Percentiles rank a stretch among this genome's conserved stretches.
These are phyloP conservation scores for Alitta virens DNA, from an alignment of 2,888 invertebrate genomes.

Conservation along the genomic window DNA sequence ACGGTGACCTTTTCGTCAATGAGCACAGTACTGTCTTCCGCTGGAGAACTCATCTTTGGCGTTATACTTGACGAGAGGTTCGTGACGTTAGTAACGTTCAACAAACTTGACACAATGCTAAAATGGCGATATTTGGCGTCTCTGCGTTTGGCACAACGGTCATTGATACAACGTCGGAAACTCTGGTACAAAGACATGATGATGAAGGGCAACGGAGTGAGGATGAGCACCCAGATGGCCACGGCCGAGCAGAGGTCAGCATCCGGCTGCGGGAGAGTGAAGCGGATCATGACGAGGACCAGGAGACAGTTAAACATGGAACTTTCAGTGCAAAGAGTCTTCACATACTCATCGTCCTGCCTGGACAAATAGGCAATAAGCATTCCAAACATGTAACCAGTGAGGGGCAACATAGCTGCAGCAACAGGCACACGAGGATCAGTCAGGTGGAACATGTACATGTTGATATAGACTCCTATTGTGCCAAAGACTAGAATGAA, in stretches of 20 bases:
- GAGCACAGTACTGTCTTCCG: constrained; percentile 16
- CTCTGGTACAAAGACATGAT: constrained; percentile 17
- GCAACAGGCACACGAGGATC: constrained; percentile 7
- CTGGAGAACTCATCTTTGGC: constrained; percentile 13
- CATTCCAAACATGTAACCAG: constrained; percentile 19
- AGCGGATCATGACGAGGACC: constrained; percentile 46
- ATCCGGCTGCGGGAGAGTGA: constrained; percentile 47
- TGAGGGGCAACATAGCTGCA: constrained; percentile 14
- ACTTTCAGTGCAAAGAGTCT: constrained; percentile 49
- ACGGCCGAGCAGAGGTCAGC: constrained; percentile 48
- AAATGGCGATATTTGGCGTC: constrained; percentile 21
- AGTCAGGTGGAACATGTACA: constrained; percentile 46
- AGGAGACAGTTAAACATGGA: constrained; percentile 51
- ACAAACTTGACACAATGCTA: constrained; percentile 22
- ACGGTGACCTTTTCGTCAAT: constrained; percentile 26
- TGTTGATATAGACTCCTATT: constrained; percentile 55
- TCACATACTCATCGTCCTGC: constrained; percentile 39
- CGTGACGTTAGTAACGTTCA: constrained; percentile 21
- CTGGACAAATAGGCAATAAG: constrained; percentile 31
- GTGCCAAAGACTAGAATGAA: constrained; percentile 52
- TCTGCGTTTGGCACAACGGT: constrained; percentile 11
- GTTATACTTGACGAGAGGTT: constrained; percentile 19
- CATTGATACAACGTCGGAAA: neutral
- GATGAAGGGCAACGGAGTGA: constrained; percentile 26
- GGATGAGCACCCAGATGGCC: constrained; percentile 52